Base-by-base conservation (phyloP, 2,113 vertebrate species). In the Podarcis muralis region DNA sequence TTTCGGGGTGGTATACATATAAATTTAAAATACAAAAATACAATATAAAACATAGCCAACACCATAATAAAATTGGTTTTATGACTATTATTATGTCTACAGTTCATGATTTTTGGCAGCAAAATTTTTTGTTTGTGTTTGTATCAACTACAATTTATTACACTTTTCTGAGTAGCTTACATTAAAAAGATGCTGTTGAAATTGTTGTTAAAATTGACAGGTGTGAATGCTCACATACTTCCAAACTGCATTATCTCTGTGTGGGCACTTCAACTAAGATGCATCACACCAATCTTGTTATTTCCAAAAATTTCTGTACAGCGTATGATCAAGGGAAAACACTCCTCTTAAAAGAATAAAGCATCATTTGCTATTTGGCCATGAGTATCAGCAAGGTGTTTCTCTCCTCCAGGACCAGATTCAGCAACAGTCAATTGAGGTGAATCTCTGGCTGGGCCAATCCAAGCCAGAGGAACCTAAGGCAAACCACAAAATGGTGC, bases 131-230 rank as follows among this genome's bases (percentile, higher is more conserved):
- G 68, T 83, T 65, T 13, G 2, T 86, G 2, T 62, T 83, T 65
- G 1, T 4, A 84, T 82, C 74, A 86, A 93, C 32, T 53, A 65
- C 9, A 83, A 88, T 84, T 91, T 86, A 75, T 43, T 90, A 90
- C 87, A 74, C 71, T 37, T 59, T 4, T 48, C 35, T 78, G 71
- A 48, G 0, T 6, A 81, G 37, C 7, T 81, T 86, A n/a, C n/a
- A 90, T 65, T 77, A 27, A 88, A 90, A 81, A 79, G 23, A 72
- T 25, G 9, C 13, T 81, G 25, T 1, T 23, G 78, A 81, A 83
- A 88, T 86, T 87, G 48, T 53, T 53, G 48, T 53, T 53, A 53
- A 53, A 53, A 53, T 53, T 53, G 48, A 53, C 48, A 53, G 11
- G 48, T 53, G 48, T 85, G 68, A 84, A 75, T 20, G 8, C 23